Percentiles rank a stretch among this genome's conserved stretches.
phyloP scores from a whole-genome alignment of 2,888 invertebrate species.

The Microchrysa polita region DNA sequence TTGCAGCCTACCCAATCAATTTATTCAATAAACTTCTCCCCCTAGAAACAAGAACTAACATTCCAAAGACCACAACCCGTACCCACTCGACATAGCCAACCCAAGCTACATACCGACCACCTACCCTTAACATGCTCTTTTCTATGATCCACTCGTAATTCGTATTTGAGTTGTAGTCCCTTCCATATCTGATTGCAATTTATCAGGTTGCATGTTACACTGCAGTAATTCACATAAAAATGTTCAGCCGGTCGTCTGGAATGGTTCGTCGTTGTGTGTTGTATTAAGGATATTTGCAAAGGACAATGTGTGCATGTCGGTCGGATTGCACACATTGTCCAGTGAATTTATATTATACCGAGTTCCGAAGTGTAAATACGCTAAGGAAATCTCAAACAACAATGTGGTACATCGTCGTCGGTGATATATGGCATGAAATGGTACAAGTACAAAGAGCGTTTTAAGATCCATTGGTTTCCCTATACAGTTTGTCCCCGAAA shows the following conservation, averaged over 20 bases:
- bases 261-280: constrained; percentile 8
- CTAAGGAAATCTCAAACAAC: constrained; percentile 12
- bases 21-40: too few relatives aligned
- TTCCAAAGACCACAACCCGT: too few relatives aligned
- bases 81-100: too few relatives aligned
- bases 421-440: constrained; percentile 1
- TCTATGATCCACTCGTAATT: not conserved
- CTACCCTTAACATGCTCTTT: not conserved
- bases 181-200: constrained; percentile 42
- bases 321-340: constrained; percentile 24
- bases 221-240: constrained; percentile 42
- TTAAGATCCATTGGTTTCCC: not conserved
- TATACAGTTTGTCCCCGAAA: not conserved
- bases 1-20: too few relatives aligned
- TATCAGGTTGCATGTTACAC: constrained; percentile 46
- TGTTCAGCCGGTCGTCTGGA: constrained; percentile 36
- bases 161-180: not conserved
- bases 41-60: too few relatives aligned
- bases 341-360: constrained; percentile 11
- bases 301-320: not conserved
- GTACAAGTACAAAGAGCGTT: not conserved
- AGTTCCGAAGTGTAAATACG: constrained; percentile 7
- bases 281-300: not conserved
- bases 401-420: constrained; percentile 16
- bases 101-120: too few relatives aligned